Evolutionary conservation across 2,888 invertebrate genomes (phyloP).

Genomic region (Gerosis bhagava): DNA sequence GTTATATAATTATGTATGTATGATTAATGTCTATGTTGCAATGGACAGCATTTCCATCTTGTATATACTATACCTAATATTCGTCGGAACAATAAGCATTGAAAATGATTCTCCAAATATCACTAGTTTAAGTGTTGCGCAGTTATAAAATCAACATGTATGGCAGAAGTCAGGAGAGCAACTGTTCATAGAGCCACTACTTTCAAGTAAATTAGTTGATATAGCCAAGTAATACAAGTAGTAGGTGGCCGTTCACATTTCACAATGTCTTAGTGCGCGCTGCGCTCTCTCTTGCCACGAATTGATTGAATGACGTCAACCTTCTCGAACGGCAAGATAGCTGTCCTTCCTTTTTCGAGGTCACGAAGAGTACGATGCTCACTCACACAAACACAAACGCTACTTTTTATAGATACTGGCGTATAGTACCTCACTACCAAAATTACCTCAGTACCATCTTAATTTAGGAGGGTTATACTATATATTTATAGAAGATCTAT

Average conservation of each 20-base stretch:
- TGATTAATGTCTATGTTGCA: constrained; percentile 41
- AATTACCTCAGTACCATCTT: constrained; percentile 37
- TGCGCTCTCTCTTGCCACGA: constrained; percentile 63
- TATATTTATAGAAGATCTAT: too few relatives aligned
- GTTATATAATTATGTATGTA: too few relatives aligned
- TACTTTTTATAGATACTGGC: constrained; percentile 33
- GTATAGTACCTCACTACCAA: constrained; percentile 39
- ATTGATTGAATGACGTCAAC: constrained; percentile 72
- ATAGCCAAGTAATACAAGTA: constrained; percentile 65
- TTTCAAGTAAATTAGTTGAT: constrained; percentile 71
- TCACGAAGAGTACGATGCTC: constrained; percentile 64
- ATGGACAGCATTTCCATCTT: constrained; percentile 44
- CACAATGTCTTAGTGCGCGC: constrained; percentile 73
- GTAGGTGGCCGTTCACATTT: constrained; percentile 80
- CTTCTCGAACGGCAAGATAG: constrained; percentile 74
- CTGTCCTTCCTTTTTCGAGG: constrained; percentile 70
- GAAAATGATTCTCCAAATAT: constrained; percentile 63
- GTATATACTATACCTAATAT: constrained; percentile 79
- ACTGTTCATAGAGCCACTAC: constrained; percentile 78
- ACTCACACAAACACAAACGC: constrained; percentile 64
- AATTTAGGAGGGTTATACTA: constrained; percentile 51
- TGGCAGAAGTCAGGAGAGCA: constrained; percentile 72
- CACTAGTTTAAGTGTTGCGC: constrained; percentile 68
- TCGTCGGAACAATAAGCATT: constrained; percentile 76
- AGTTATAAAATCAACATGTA: constrained; percentile 70